Base-by-base conservation (phyloP, 2,888 invertebrate genomes). In the Luperina testacea region DNA sequence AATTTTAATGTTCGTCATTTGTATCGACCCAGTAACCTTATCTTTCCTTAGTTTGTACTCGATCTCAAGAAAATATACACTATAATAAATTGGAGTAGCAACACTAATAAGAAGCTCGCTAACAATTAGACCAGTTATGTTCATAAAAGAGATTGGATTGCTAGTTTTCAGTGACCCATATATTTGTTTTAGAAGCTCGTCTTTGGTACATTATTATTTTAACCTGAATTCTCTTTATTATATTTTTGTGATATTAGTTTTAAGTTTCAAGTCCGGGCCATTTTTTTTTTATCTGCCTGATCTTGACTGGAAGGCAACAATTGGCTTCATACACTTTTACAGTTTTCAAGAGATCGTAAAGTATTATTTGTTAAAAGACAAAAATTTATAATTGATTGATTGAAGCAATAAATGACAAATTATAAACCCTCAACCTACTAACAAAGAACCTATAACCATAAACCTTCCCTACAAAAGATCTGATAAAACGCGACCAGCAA, bases 71-170 rank as follows among this genome's bases (percentile, higher is more conserved):
- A 70, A 82, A 53, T 67, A 51, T 8, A 45, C 17, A 11, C n/a
- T 24, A 17, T 38, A 68, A 68, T 71, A 80, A 82, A 74, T 68
- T 80, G 38, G 5, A 67, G 32, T 63, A 67, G 65, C 57, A 17
- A n/a, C 65, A 20, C 32, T 79, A 82, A 68, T 48, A 79, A 72
- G 80, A 79, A 48, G 42, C 80, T 63, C 63, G 80, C 74, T 57
- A 68, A 74, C 84, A 82, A 82, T 82, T 84, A 84, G 80, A 73
- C n/a, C 32, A 73, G 79, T 65, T 79, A 72, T 74, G 27, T 80
- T 74, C 63, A 68, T 84, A 71, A 80, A 84, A 79, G 65, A 67
- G 48, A 69, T 82, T 82, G 53, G 74, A 82, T 74, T 78, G 61
- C 73, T 57, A 68, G 63, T 72, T 64, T 84, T 42, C 57, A 68